Conservation (phyloP, 2,113 vertebrate species). For the Ciconia stormi region DNA sequence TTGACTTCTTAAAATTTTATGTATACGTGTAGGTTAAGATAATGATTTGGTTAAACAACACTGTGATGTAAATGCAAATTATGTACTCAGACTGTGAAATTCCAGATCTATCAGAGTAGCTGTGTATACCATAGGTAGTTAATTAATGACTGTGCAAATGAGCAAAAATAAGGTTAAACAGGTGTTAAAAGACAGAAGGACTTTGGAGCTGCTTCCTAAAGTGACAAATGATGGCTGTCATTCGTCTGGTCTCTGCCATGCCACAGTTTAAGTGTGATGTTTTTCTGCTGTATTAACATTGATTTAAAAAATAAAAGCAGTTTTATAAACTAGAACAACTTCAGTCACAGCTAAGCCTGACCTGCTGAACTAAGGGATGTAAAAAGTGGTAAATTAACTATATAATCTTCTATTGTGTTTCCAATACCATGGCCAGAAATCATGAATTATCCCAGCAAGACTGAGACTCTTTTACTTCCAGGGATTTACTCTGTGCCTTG, state of each 20-base stretch:
- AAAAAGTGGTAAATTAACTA: neutral
- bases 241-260: neutral
- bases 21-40: neutral
- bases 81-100: neutral
- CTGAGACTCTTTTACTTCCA: neutral
- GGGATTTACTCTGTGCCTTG: neutral
- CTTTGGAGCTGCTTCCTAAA: neutral
- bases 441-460: neutral
- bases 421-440: neutral
- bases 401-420: neutral
- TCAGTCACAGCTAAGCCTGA: neutral
- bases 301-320: neutral
- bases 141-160: neutral
- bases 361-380: neutral
- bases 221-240: neutral
- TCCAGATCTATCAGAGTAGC: neutral
- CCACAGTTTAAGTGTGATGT: neutral
- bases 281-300: neutral
- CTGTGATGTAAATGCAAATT: neutral
- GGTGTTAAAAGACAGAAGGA: neutral
- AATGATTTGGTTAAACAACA: neutral
- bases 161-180: neutral
- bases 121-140: neutral
- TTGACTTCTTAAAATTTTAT: neutral
- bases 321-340: neutral